Conservation (phyloP, 2,797 vertebrate genomes). For the Sebastes cheni region DNA sequence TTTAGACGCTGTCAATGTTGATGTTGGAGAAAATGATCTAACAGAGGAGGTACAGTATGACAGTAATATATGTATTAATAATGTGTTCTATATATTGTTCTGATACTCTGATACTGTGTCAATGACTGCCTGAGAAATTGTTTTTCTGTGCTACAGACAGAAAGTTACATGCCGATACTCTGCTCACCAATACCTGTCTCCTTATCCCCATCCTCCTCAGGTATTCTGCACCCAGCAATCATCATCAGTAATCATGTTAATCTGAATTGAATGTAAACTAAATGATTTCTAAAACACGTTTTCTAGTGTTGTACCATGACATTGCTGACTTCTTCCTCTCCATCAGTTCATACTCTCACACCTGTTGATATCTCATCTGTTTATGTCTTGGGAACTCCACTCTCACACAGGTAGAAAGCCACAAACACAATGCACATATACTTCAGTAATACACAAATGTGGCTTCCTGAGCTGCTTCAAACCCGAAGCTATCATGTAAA, state of each 20-base stretch:
- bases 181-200: conserved; percentile 44
- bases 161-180: conserved; percentile 51
- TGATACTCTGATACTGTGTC: not conserved
- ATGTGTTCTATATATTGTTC: not conserved
- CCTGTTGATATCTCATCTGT: conserved; percentile 67
- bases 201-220: conserved; percentile 55
- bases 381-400: conserved; percentile 59
- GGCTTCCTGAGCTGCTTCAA: not conserved
- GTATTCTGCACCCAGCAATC: conserved; percentile 29
- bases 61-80: not conserved
- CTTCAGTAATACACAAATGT: not conserved
- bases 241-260: not conserved
- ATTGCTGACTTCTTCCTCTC: not conserved
- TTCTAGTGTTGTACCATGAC: not conserved
- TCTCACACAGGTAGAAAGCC: conserved; percentile 59
- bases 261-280: not conserved
- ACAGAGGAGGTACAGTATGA: conserved; percentile 48
- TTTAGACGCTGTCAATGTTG: conserved; percentile 31
- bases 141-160: conserved; percentile 47
- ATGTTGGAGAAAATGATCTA: not conserved
- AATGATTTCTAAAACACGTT: too few species aligned
- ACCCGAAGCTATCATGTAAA: not conserved
- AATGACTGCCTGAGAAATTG: not conserved
- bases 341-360: conserved; percentile 70
- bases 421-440: not conserved